Base-by-base conservation (phyloP, 2,888 invertebrate genomes). In the Zhuqinia jingwanae region DNA sequence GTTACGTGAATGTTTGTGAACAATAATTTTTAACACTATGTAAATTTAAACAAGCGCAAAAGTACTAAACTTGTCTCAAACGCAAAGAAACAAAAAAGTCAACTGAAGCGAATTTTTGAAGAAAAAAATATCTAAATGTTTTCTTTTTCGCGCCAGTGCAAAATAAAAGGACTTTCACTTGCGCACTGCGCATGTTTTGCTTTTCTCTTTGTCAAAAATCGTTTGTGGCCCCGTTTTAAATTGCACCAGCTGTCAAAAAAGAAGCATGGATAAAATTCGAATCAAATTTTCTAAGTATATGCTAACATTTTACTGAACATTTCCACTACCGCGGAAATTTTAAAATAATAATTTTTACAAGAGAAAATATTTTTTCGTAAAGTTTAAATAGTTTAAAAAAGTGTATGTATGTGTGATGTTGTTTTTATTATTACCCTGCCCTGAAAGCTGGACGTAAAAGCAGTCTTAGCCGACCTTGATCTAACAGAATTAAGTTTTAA, bases 381-480 rank as follows among this genome's bases (percentile, higher is more conserved):
- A 70, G n/a, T 75, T n/a, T n/a, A n/a, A n/a, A n/a, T 45, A n/a
- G 42, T 25, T n/a, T 47, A 13, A 76, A 56, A 56, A 42, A 58
- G 45, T 25, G 76, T 53, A 42, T 56, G 56, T 30, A 30, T 56
- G 11, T 27, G 47, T 63, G 25, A 25, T 45, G 63, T 47, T 82
- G 60, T 76, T 76, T 75, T 65, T n/a, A n/a, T 53, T 53, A 27
- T 75, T 75, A 75, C 73, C 73, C 73, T 75, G 75, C 83, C 83
- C 83, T 83, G 83, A 83, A 83, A 63, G 75, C 83, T 83, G 83
- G 83, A 83, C 83, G 83, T 76, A 75, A 83, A 80, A 82, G 70
- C 82, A 82, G 82, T 83, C 83, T 76, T 83, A 83, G 17, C 63
- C 47, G 60, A 78, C 60, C 42, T 45, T 68, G 22, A 68, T 45